Percentiles rank a stretch among this genome's conserved stretches.
phyloP scores from a whole-genome alignment of 2,797 vertebrate genomes.

The Paedocypris micromegethes region DNA sequence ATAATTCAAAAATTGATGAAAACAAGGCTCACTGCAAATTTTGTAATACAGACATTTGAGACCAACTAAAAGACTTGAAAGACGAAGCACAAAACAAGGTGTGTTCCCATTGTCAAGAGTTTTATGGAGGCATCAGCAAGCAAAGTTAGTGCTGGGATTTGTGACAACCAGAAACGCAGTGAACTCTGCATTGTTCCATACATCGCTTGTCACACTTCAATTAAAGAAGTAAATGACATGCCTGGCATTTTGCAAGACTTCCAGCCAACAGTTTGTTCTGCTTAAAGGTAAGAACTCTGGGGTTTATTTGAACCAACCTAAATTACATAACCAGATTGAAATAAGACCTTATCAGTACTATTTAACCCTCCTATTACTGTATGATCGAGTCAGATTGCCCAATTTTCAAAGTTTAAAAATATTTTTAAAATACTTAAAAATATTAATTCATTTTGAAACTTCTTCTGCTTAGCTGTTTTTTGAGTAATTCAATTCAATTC shows the following conservation, averaged over 20 bases:
- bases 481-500: too few relatives aligned
- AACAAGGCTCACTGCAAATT: conserved; percentile 7
- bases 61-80: not conserved
- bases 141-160: not conserved
- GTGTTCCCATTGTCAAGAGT: not conserved
- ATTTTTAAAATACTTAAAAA: too few relatives aligned
- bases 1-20: not conserved
- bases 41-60: not conserved
- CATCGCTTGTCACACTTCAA: not conserved
- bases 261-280: too few relatives aligned
- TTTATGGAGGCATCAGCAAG: not conserved
- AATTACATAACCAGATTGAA: too few relatives aligned
- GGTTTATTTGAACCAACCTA: too few relatives aligned
- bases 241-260: conserved; percentile 18
- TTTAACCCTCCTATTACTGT: too few relatives aligned
- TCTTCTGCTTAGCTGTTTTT: too few relatives aligned
- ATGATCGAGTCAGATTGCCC: too few relatives aligned
- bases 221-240: conserved; percentile 2
- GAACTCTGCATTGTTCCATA: not conserved
- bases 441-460: too few relatives aligned
- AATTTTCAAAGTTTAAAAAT: too few relatives aligned
- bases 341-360: too few relatives aligned
- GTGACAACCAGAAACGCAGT: not conserved
- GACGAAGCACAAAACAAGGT: conserved; percentile 1
- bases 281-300: too few relatives aligned